These are phyloP conservation scores for Nansenia antarctica DNA, from an alignment of 2,113 vertebrate genomes.

Conservation along the genomic window DNA sequence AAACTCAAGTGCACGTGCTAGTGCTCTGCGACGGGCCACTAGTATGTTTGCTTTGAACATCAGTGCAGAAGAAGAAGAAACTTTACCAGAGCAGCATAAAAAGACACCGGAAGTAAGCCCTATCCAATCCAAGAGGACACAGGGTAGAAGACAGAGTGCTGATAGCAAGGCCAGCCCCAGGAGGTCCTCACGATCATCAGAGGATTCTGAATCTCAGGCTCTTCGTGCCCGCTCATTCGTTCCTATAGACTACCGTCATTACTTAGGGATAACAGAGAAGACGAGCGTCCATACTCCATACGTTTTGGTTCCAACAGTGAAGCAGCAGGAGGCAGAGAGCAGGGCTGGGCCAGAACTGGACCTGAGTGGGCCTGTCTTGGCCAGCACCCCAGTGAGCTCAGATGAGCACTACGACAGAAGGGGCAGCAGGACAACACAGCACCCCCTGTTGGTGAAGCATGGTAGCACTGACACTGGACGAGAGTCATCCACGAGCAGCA, in stretches of 20 bases:
- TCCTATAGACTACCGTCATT: conserved; percentile 70
- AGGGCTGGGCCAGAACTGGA: conserved; percentile 34
- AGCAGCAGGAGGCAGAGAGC: conserved; percentile 23
- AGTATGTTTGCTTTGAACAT: conserved; percentile 67
- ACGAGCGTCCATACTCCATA: conserved; percentile 28
- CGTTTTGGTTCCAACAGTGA: neutral
- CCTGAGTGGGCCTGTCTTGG: conserved; percentile 31
- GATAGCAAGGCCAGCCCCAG: conserved; percentile 29
- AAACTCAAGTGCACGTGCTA: conserved; percentile 45
- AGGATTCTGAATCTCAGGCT: conserved; percentile 41
- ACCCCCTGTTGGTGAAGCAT: conserved; percentile 36
- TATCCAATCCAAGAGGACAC: conserved; percentile 39
- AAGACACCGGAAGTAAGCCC: conserved; percentile 37
- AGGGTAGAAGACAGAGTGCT: conserved; percentile 14
- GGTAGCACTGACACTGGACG: conserved; percentile 54
- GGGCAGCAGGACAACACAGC: conserved; percentile 41
- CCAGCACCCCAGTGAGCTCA: conserved; percentile 55
- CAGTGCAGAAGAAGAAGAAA: conserved; percentile 50
- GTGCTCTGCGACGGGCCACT: conserved; percentile 53
- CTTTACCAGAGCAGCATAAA: conserved; percentile 28
- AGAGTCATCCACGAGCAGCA: conserved; percentile 59
- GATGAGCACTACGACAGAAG: conserved; percentile 49
- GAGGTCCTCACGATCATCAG: conserved; percentile 33
- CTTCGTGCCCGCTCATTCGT: conserved; percentile 67
- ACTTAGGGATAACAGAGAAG: conserved; percentile 61